Percentiles rank a stretch among this genome's conserved stretches.
Conservation (phyloP, 2,888 invertebrate species). For the Ormyrus pomaceus region DNA sequence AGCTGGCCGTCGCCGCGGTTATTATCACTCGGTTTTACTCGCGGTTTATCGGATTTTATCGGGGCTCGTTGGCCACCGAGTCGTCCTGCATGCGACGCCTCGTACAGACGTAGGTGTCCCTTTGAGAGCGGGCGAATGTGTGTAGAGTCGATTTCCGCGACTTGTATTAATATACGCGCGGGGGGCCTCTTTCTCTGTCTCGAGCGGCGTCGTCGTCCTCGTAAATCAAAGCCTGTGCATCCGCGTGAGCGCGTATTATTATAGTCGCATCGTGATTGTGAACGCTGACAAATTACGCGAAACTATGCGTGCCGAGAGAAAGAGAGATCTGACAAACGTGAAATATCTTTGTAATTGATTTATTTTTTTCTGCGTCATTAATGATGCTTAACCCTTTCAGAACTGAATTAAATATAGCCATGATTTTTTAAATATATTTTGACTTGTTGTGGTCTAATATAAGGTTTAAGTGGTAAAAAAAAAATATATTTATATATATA, state of each 20-base stretch:
- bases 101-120: neutral
- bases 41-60: conserved; percentile 30
- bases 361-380: no score
- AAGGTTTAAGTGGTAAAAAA: no score
- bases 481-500: no score
- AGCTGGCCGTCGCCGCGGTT: no score
- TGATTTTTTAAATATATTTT: no score
- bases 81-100: neutral
- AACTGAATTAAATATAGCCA: no score
- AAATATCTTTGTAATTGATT: no score
- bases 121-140: neutral
- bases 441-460: no score
- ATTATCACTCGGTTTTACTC: neutral
- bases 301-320: neutral
- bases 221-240: conserved; percentile 42
- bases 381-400: no score
- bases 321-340: neutral
- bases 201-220: conserved; percentile 60
- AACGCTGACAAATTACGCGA: conserved; percentile 43
- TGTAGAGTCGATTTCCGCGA: conserved; percentile 34
- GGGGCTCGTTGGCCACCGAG: neutral
- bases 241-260: conserved; percentile 32
- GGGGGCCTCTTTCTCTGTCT: conserved; percentile 57
- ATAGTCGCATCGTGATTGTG: conserved; percentile 7
- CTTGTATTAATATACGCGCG: conserved; percentile 29